These are phyloP conservation scores for Bibio marci DNA, from an alignment of 2,888 invertebrate genomes.

Conservation along the genomic window DNA sequence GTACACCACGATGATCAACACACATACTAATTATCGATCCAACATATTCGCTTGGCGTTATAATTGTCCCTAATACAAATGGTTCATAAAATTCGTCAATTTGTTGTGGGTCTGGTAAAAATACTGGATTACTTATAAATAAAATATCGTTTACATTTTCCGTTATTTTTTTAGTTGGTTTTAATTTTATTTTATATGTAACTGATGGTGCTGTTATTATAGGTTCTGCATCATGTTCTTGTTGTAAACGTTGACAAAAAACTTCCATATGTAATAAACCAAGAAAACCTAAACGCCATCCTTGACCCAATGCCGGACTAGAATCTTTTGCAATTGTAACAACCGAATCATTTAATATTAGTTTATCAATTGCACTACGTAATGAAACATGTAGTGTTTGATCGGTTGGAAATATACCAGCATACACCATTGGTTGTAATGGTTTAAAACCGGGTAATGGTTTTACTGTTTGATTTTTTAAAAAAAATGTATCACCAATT, in stretches of 20 bases:
- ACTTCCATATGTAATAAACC: slow-evolving; percentile 79
- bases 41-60: slow-evolving; percentile 62
- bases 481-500: slow-evolving; percentile 60
- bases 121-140: slow-evolving; percentile 56
- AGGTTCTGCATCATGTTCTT: slow-evolving; percentile 67
- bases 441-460: slow-evolving; percentile 45
- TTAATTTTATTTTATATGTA: slow-evolving; percentile 58
- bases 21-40: slow-evolving; percentile 55
- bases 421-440: slow-evolving; percentile 68
- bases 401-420: slow-evolving; percentile 75
- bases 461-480: slow-evolving; percentile 36
- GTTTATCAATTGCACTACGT: slow-evolving; percentile 70
- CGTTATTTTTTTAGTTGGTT: slow-evolving; percentile 52
- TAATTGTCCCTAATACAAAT: slow-evolving; percentile 72
- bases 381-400: slow-evolving; percentile 65
- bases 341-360: slow-evolving; percentile 87
- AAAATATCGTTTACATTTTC: slow-evolving; percentile 41
- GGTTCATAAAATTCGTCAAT: slow-evolving; percentile 73
- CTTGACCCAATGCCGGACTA: slow-evolving; percentile 74
- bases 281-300: slow-evolving; percentile 76
- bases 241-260: slow-evolving; percentile 67
- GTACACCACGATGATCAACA: slow-evolving; percentile 51
- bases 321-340: slow-evolving; percentile 67
- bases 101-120: slow-evolving; percentile 46
- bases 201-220: slow-evolving; percentile 76